Evolutionary conservation across 2,797 vertebrate species (phyloP).

Genomic region (Crocodylus rhombifer): DNA sequence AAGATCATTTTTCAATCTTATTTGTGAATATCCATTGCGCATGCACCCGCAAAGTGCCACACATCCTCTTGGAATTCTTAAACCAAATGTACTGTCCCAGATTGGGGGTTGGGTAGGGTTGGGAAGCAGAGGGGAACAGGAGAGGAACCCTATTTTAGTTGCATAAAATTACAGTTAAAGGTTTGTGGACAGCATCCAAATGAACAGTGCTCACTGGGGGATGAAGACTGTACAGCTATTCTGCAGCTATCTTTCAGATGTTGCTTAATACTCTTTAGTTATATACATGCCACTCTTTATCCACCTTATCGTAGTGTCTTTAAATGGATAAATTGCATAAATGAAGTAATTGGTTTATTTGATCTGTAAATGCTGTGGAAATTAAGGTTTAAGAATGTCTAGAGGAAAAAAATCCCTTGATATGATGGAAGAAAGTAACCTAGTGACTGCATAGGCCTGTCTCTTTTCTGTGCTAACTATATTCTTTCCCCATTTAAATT

Average conservation of each 20-base stretch:
- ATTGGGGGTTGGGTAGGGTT: too few species aligned
- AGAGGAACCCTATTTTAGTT: background rate
- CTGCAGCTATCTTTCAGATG: constrained; percentile 9
- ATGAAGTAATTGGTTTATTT: constrained; percentile 20
- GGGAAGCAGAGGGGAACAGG: too few species aligned
- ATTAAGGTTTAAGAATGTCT: constrained; percentile 34
- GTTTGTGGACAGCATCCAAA: constrained; percentile 16
- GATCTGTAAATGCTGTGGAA: background rate
- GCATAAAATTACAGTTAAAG: background rate
- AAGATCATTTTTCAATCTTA: background rate
- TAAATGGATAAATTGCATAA: constrained; percentile 26
- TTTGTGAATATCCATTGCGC: background rate
- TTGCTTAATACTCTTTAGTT: constrained; percentile 23
- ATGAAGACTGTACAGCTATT: constrained; percentile 13
- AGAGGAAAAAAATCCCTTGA: background rate
- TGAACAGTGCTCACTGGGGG: constrained; percentile 16
- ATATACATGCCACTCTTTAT: constrained; percentile 34
- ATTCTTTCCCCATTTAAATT: background rate
- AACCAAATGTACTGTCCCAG: background rate
- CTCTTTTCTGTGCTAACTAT: background rate
- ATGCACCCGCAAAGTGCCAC: background rate
- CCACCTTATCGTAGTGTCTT: constrained; percentile 18
- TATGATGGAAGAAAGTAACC: background rate
- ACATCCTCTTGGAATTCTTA: background rate
- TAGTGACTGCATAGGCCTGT: background rate